Conservation (phyloP, 1,140 invertebrate species). For the Polypedilum vanderplanki region DNA sequence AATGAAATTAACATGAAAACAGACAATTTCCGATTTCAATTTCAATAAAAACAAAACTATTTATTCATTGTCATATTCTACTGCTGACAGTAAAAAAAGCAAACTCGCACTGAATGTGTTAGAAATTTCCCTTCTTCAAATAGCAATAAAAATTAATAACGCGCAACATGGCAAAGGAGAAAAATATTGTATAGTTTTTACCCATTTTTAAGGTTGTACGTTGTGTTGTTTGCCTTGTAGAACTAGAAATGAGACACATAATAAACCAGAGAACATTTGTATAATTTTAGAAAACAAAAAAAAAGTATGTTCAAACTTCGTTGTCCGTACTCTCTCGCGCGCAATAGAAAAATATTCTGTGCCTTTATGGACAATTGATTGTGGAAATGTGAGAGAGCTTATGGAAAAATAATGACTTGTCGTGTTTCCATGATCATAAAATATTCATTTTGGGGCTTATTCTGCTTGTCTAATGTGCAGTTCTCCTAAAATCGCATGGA, state of each 20-base stretch:
- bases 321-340: too few species aligned
- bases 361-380: conserved; percentile 17
- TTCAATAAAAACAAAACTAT: background rate
- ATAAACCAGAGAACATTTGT: background rate
- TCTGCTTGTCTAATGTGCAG: background rate
- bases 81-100: background rate
- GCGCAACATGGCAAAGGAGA: background rate
- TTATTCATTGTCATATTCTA: background rate
- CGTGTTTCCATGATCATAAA: background rate
- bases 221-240: background rate
- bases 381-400: background rate
- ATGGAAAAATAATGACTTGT: conserved; percentile 6
- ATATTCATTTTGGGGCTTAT: background rate
- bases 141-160: conserved; percentile 11
- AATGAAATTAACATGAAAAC: too few species aligned
- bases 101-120: background rate
- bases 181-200: background rate
- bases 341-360: background rate
- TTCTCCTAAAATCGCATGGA: background rate
- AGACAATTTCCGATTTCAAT: too few species aligned
- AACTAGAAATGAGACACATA: conserved; percentile 6
- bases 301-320: background rate
- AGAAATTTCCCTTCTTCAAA: background rate
- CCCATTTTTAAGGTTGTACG: background rate
- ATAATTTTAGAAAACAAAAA: background rate